Conservation (phyloP, 2,888 invertebrate genomes). For the Athetis lepigone region DNA sequence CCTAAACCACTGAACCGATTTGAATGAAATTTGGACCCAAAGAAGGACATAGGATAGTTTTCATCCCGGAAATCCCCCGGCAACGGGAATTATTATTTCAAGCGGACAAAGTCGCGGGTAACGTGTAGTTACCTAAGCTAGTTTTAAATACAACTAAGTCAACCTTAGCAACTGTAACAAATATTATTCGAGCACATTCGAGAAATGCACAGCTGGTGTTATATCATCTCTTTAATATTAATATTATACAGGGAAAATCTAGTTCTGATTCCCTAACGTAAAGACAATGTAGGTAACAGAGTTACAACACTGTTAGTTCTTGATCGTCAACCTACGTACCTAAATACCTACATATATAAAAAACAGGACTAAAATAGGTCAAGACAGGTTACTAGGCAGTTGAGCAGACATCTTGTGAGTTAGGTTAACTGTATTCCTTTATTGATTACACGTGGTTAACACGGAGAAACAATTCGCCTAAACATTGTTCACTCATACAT, state of each 20-base stretch:
- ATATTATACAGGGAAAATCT: background rate
- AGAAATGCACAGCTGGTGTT: background rate
- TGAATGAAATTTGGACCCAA: too few relatives aligned
- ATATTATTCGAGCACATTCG: background rate
- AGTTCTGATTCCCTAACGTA: conserved; percentile 2
- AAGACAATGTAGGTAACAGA: background rate
- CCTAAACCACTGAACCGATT: too few relatives aligned
- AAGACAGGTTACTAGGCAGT: background rate
- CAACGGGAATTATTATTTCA: too few relatives aligned
- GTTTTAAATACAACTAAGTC: too few relatives aligned
- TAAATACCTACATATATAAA: conserved; percentile 3
- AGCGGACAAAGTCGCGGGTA: too few relatives aligned
- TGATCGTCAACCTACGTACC: background rate
- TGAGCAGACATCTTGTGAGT: background rate
- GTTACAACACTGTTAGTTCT: background rate
- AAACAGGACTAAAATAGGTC: conserved; percentile 8
- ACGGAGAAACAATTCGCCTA: background rate
- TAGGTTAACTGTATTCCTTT: background rate
- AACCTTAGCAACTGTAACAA: conserved; percentile 4
- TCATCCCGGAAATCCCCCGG: too few relatives aligned
- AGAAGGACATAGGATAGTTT: too few relatives aligned
- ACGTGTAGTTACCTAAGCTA: too few relatives aligned
- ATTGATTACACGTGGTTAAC: background rate
- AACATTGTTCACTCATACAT: background rate
- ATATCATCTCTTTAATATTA: background rate